phyloP scores from a whole-genome alignment of 2,888 invertebrate species.

The Leucozona laternaria region DNA sequence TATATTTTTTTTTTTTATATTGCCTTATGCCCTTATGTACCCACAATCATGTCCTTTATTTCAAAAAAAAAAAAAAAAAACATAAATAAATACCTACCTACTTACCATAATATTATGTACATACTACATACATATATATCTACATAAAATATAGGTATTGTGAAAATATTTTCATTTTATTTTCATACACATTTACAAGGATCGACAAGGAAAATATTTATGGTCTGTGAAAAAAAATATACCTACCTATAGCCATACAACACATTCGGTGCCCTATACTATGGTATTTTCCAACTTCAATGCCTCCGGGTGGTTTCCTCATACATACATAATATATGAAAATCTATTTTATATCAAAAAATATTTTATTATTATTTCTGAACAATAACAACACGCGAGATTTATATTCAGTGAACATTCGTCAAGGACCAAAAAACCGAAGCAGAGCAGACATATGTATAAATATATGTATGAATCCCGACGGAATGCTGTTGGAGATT shows the following conservation, averaged over 20 bases:
- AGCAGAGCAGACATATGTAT: constrained; percentile 19
- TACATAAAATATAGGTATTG: constrained; percentile 40
- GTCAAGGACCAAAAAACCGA: constrained; percentile 28
- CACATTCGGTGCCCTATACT: neutral
- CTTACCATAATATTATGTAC: neutral
- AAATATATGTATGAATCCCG: neutral
- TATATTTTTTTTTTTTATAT: neutral
- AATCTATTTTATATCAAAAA: constrained; percentile 27
- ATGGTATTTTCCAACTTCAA: constrained; percentile 10
- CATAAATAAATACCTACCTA: neutral
- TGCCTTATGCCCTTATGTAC: neutral
- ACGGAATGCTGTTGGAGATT: constrained; percentile 18
- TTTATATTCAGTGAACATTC: constrained; percentile 50
- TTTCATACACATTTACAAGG: constrained; percentile 40
- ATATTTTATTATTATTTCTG: constrained; percentile 40
- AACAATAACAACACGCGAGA: constrained; percentile 50
- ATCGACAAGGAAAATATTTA: constrained; percentile 70
- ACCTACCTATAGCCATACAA: too few species aligned
- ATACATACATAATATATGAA: neutral
- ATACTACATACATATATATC: neutral
- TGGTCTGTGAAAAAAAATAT: constrained; percentile 40
- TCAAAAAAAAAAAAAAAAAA: neutral
- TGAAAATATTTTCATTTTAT: constrained; percentile 27
- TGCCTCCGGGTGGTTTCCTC: constrained; percentile 9
- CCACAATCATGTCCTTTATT: neutral